These are phyloP conservation scores for Lonchura striata DNA, from an alignment of 2,113 vertebrate species.

Conservation along the genomic window DNA sequence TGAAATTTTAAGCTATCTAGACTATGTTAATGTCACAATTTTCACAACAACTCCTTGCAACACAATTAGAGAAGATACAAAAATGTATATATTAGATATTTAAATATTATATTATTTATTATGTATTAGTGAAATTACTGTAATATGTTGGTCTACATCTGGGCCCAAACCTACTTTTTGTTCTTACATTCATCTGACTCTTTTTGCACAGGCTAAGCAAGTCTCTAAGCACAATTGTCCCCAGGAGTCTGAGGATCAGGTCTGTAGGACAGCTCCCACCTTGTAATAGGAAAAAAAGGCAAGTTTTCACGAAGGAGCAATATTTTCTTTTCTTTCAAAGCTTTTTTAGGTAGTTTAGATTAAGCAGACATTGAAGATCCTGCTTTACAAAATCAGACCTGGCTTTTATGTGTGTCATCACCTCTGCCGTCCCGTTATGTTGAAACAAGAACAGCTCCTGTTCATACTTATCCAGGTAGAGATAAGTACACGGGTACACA, in stretches of 20 bases:
- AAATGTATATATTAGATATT: not conserved
- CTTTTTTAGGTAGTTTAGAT: not conserved
- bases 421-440: not conserved
- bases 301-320: not conserved
- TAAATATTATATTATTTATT: not conserved
- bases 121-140: not conserved
- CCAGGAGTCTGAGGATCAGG: not conserved
- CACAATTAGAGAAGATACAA: not conserved
- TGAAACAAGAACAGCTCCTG: not conserved
- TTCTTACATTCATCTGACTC: not conserved
- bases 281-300: not conserved
- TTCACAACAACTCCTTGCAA: not conserved
- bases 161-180: not conserved
- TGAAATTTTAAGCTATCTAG: not conserved
- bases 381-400: not conserved
- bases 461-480: not conserved
- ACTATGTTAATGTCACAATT: not conserved
- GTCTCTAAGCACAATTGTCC: not conserved
- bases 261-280: not conserved
- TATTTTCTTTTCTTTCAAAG: not conserved
- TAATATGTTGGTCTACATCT: not conserved
- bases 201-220: not conserved
- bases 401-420: not conserved
- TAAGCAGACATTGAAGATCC: not conserved
- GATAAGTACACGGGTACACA: not conserved